Evolutionary conservation across 2,113 vertebrate species (phyloP), one percentile per base, ranked within the genome.

Genomic region (Pelobates fuscus): DNA sequence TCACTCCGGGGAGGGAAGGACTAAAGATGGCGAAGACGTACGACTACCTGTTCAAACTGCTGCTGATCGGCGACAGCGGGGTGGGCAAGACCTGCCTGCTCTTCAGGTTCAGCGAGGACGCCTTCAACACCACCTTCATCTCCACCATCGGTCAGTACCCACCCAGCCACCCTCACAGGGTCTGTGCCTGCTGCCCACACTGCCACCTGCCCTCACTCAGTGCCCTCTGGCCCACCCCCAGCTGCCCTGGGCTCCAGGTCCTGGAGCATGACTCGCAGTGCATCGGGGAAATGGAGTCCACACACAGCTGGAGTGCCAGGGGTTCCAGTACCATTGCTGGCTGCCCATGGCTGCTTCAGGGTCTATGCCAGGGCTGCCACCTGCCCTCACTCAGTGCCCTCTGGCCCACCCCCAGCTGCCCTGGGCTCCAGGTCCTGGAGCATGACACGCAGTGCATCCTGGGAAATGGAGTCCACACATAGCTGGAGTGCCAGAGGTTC

Each of bases 1-100:
- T n/a, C n/a, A 54, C 44, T 29, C 64, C 37, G 24, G 30, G 68
- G 67, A 71, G 49, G 77, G 52, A 44, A 23, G 0, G 61, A 86
- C 86, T 88, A 86, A 77, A 80, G 71, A 93, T 94, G 92, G 93
- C 91, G 94, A 98, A 98, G 92, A 97, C 95, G 49, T 98, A 98
- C 90, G 97, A 98, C 74, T 98, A 98, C 82, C 90, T 98, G 88
- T 98, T 98, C 88, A 98, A 98, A 92, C 92, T 98, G 88, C 90
- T 98, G 82, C 85, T 98, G 80, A 98, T 98, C 86, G 97, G 97
- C 7, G 97, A 98, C 81, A 98, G 95, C 62, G 97, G 90, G 24
- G 91, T 94, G 27, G 94, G 93, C 8, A 94, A 94, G 85, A 93
- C 93, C 81, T 93, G 92, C 83, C 83, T 92, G 79, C 90, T 94